phyloP scores from a whole-genome alignment of 1,140 invertebrate species.

The Drosophila nigromelanica region DNA sequence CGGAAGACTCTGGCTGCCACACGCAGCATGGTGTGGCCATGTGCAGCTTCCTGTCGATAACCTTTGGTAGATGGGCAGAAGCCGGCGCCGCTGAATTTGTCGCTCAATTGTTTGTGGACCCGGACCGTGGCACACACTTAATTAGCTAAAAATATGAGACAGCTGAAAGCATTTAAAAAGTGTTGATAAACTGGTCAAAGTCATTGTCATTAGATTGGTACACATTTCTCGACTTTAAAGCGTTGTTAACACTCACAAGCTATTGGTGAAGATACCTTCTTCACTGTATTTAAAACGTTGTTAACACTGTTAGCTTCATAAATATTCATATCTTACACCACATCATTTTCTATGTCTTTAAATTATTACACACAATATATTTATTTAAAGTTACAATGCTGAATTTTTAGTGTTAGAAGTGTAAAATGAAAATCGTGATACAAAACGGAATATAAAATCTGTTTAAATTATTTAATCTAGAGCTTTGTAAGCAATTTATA shows the following conservation, averaged over 20 bases:
- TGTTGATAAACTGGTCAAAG: too few species aligned
- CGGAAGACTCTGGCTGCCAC: slow-evolving; percentile 36
- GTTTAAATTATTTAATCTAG: too few species aligned
- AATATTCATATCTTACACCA: too few species aligned
- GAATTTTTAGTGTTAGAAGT: too few species aligned
- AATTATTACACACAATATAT: too few species aligned
- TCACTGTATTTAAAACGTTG: too few species aligned
- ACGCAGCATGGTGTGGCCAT: slow-evolving; percentile 50
- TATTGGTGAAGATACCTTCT: too few species aligned
- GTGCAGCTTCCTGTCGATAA: slow-evolving; percentile 76
- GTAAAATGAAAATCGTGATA: too few species aligned
- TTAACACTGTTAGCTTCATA: too few species aligned
- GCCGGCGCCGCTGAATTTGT: slow-evolving; percentile 63
- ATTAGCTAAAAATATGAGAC: slow-evolving; percentile 37
- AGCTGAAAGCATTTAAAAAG: neutral
- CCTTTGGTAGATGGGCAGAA: slow-evolving; percentile 46
- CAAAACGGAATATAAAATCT: neutral
- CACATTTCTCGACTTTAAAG: slow-evolving; percentile 8
- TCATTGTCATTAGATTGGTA: neutral
- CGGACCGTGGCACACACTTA: slow-evolving; percentile 27
- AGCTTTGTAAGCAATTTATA: too few species aligned
- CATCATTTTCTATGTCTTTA: too few species aligned
- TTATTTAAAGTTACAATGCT: too few species aligned
- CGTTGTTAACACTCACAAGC: neutral
- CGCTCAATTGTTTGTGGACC: slow-evolving; percentile 52